Conservation (phyloP, 2,113 vertebrate genomes). For the Lichenostomus cassidix region DNA sequence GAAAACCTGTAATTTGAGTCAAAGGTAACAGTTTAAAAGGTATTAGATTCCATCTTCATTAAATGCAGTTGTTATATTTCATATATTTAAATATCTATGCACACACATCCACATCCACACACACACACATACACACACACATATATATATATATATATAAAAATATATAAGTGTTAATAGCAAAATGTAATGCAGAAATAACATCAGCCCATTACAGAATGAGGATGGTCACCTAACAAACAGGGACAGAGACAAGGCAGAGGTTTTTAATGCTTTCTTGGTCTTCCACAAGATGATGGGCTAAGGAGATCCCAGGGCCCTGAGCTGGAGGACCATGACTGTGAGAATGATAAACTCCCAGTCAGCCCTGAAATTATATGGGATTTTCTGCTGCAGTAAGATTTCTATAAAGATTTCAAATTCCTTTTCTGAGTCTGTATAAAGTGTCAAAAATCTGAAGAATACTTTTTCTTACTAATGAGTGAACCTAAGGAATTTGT, state of each 20-base stretch:
- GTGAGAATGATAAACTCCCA: background rate
- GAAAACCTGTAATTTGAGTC: background rate
- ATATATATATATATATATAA: rapidly evolving
- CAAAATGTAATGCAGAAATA: background rate
- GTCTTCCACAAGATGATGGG: background rate
- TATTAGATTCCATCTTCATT: background rate
- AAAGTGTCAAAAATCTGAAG: background rate
- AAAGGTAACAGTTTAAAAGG: background rate
- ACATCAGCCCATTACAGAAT: background rate
- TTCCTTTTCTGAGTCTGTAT: background rate
- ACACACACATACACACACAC: background rate
- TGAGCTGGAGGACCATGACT: background rate
- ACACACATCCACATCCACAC: background rate
- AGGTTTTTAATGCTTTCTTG: background rate
- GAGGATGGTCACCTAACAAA: background rate
- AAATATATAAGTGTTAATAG: no score
- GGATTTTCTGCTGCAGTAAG: background rate
- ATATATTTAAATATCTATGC: background rate
- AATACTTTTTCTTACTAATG: background rate
- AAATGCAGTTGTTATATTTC: background rate
- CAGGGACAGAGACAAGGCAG: background rate
- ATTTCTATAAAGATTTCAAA: background rate
- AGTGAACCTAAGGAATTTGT: background rate
- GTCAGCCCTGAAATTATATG: background rate
- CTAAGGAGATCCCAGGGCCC: background rate